phyloP scores from a whole-genome alignment of 2,888 invertebrate genomes.

The Lathronympha strigana region DNA sequence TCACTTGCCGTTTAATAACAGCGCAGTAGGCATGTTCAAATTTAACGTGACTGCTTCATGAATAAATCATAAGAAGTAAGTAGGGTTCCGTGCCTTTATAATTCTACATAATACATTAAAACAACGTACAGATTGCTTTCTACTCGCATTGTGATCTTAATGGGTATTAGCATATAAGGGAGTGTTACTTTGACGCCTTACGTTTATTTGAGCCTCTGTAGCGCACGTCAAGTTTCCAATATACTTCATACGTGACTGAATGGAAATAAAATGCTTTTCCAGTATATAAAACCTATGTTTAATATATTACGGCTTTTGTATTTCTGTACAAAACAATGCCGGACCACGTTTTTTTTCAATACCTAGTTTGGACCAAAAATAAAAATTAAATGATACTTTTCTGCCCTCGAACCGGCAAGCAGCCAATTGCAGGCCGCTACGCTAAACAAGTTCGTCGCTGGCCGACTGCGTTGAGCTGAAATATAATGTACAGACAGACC shows the following conservation, averaged over 20 bases:
- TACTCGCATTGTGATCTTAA: constrained; percentile 79
- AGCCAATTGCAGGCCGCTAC: no score
- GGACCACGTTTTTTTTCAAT: no score
- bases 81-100: constrained; percentile 79
- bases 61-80: constrained; percentile 83
- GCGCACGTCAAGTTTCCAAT: constrained; percentile 16
- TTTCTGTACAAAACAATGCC: no score
- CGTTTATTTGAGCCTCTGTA: constrained; percentile 27
- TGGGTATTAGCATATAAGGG: constrained; percentile 69
- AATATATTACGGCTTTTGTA: no score
- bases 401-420: no score
- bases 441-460: no score
- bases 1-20: constrained; percentile 70
- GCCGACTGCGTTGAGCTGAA: no score
- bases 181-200: constrained; percentile 42
- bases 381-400: no score
- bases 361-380: no score
- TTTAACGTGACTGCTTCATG: constrained; percentile 78
- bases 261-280: constrained; percentile 10
- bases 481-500: no score
- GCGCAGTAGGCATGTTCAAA: constrained; percentile 77
- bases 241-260: constrained; percentile 29
- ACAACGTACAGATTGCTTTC: constrained; percentile 81
- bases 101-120: constrained; percentile 84
- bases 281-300: no score